Conservation (phyloP, 1,140 invertebrate genomes). For the Glomeris maerens region DNA sequence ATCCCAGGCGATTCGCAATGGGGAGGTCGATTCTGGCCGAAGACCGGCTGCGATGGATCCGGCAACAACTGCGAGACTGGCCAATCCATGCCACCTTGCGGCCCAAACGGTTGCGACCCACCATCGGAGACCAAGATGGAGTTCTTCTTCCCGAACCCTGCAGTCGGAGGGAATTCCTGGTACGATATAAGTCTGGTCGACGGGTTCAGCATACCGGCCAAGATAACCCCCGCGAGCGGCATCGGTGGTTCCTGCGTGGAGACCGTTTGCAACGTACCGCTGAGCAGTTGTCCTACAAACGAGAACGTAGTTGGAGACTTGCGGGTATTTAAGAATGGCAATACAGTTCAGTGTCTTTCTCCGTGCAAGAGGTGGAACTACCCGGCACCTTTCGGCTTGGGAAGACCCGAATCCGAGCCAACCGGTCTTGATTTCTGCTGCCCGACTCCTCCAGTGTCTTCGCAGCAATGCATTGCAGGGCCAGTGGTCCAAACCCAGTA, state of each 20-base stretch:
- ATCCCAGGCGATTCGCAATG: conserved; percentile 15
- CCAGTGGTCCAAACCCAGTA: conserved; percentile 14
- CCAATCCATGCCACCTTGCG: conserved; percentile 13
- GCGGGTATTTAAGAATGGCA: no score
- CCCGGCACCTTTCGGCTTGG: conserved; percentile 14
- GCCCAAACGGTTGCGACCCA: conserved; percentile 14
- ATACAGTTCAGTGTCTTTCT: no score
- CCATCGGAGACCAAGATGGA: conserved; percentile 19
- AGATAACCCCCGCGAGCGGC: conserved; percentile 15
- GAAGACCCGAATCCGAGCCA: conserved; percentile 6
- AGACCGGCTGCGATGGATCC: conserved; percentile 15
- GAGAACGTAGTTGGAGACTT: no score
- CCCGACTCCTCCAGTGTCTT: conserved; percentile 17
- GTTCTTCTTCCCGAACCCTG: conserved; percentile 14
- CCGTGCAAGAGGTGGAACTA: conserved; percentile 20
- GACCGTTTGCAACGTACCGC: background rate
- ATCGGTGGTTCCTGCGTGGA: background rate
- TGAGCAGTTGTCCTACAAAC: background rate
- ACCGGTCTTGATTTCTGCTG: conserved; percentile 14
- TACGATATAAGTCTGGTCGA: conserved; percentile 19
- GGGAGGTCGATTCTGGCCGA: conserved; percentile 20
- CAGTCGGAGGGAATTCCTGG: conserved; percentile 9
- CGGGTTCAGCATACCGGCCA: conserved; percentile 17
- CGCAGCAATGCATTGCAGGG: conserved; percentile 9
- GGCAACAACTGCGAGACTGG: conserved; percentile 18